Percentiles rank a stretch among this genome's conserved stretches.
Conservation (phyloP, 64 coral and sea anemone genomes). For the Trachythela sp. region DNA sequence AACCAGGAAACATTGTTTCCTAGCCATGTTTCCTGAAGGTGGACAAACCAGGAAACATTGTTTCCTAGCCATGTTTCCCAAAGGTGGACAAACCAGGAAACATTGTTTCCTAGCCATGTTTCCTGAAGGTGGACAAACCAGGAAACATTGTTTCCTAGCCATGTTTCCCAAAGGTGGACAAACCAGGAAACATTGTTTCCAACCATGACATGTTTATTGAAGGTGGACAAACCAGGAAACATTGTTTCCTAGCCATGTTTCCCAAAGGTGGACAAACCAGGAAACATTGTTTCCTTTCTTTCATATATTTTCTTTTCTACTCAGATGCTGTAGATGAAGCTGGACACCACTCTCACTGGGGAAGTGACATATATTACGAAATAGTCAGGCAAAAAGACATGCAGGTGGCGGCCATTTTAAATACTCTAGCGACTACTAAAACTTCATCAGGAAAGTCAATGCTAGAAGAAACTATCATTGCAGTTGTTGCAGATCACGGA, state of each 20-base stretch:
- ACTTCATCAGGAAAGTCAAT: background rate
- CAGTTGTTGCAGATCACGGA: background rate
- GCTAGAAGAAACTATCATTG: background rate
- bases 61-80: too few species aligned
- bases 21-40: too few species aligned
- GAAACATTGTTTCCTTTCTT: background rate
- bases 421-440: background rate
- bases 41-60: too few species aligned
- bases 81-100: too few species aligned
- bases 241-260: too few species aligned
- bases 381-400: background rate
- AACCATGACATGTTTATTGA: too few species aligned
- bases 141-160: too few species aligned
- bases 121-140: too few species aligned
- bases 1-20: too few species aligned
- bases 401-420: background rate
- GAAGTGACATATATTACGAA: conserved; percentile 4
- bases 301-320: background rate
- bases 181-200: background rate
- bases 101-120: background rate
- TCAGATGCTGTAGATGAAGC: background rate
- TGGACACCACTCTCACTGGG: background rate
- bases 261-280: too few species aligned
- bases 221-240: too few species aligned
- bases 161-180: too few species aligned